These are phyloP conservation scores for Rhombomys opimus DNA, from an alignment of 2,113 vertebrate genomes.

Conservation along the genomic window DNA sequence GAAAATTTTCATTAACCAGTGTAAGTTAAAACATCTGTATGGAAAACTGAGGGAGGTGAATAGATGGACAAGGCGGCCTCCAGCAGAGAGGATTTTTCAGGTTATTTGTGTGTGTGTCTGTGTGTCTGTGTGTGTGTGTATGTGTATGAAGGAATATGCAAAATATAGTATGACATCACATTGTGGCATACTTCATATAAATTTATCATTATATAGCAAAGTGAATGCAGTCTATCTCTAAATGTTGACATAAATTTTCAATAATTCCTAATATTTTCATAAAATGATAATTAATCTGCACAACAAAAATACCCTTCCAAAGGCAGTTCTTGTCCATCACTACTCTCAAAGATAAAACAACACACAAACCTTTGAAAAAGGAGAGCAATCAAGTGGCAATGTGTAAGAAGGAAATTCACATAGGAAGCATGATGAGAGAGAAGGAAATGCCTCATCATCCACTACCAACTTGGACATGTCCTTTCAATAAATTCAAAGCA, in stretches of 20 bases:
- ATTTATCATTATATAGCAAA: slow-evolving; percentile 76
- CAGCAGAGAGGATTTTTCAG: slow-evolving; percentile 74
- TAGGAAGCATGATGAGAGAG: neutral
- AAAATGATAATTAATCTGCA: slow-evolving; percentile 77
- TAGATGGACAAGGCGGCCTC: slow-evolving; percentile 70
- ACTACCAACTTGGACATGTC: neutral
- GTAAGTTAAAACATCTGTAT: slow-evolving; percentile 80
- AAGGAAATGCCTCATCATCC: neutral
- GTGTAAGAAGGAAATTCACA: neutral
- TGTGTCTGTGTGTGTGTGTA: no score
- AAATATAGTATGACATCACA: slow-evolving; percentile 64
- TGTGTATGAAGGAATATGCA: slow-evolving; percentile 65
- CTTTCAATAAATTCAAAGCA: neutral
- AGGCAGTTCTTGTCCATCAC: slow-evolving; percentile 10
- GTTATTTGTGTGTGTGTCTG: neutral
- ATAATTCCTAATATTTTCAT: slow-evolving; percentile 74
- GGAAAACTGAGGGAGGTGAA: slow-evolving; percentile 78
- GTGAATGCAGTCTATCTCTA: slow-evolving; percentile 75
- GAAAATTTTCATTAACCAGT: slow-evolving; percentile 84
- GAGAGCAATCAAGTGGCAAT: neutral
- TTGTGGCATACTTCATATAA: slow-evolving; percentile 22
- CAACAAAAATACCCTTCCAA: slow-evolving; percentile 30
- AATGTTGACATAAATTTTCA: slow-evolving; percentile 77
- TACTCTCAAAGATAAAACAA: neutral
- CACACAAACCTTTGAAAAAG: neutral